phyloP scores from a whole-genome alignment of 2,797 vertebrate genomes.

The Mycteria americana region DNA sequence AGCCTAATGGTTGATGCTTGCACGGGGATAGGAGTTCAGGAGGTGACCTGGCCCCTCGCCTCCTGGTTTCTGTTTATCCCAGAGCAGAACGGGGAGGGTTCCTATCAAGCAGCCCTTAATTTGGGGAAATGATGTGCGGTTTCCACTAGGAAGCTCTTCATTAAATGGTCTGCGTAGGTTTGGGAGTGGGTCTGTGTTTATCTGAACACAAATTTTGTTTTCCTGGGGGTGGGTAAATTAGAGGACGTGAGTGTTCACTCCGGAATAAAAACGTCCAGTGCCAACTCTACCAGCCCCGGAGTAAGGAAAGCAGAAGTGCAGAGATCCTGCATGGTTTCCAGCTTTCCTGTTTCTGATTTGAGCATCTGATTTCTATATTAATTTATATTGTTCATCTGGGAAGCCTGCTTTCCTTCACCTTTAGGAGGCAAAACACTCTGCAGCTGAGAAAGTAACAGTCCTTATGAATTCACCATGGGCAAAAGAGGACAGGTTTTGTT shows the following conservation, averaged over 20 bases:
- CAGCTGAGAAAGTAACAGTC: not conserved
- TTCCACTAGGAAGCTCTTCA: constrained; percentile 47
- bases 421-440: not conserved
- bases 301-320: not conserved
- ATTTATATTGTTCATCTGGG: not conserved
- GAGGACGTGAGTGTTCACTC: not conserved
- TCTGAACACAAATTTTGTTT: constrained; percentile 21
- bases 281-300: accelerated
- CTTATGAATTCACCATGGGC: not conserved
- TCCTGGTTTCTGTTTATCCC: constrained; percentile 12
- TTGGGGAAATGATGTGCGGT: not conserved
- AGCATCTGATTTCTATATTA: not conserved
- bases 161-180: not conserved
- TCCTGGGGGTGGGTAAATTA: not conserved
- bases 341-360: not conserved
- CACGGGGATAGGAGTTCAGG: not conserved
- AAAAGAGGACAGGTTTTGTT: not conserved
- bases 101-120: not conserved
- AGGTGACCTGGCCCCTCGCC: not conserved
- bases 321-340: not conserved
- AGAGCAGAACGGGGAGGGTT: not conserved
- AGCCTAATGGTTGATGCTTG: not conserved
- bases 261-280: not conserved
- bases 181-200: constrained; percentile 15
- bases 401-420: not conserved